Percentiles rank a stretch among this genome's conserved stretches.
Evolutionary conservation across 2,113 vertebrate genomes (phyloP).

Genomic region (Trichomycterus rosablanca): DNA sequence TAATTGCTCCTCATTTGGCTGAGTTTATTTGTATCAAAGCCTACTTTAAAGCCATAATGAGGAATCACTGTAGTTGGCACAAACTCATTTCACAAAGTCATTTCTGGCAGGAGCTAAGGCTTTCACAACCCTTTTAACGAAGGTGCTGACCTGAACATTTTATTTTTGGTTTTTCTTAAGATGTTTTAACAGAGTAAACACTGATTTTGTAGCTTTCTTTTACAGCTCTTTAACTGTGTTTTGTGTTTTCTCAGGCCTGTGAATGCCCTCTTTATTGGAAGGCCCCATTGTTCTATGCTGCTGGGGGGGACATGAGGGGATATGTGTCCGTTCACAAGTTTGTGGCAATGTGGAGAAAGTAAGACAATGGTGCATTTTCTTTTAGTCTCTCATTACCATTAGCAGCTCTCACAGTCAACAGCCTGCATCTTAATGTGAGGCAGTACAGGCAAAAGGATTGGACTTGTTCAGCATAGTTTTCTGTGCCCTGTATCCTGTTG

Average conservation of each 20-base stretch:
- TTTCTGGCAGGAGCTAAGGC: no score
- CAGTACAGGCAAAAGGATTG: neutral
- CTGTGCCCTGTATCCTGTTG: neutral
- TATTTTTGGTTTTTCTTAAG: no score
- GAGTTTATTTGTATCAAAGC: no score
- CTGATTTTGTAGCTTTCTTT: no score
- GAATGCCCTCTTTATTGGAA: slow-evolving; percentile 96
- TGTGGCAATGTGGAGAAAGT: slow-evolving; percentile 96
- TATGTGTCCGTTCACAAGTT: slow-evolving; percentile 93
- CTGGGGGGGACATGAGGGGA: slow-evolving; percentile 88
- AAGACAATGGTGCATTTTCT: slow-evolving; percentile 68
- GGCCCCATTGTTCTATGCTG: slow-evolving; percentile 82
- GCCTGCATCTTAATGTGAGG: slow-evolving; percentile 1
- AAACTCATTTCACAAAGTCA: no score
- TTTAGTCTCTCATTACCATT: slow-evolving; percentile 1
- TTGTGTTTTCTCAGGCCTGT: slow-evolving; percentile 73
- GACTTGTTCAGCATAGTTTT: slow-evolving; percentile 3
- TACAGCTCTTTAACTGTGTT: no score
- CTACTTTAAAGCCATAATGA: no score
- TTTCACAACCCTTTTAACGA: no score
- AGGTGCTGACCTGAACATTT: no score
- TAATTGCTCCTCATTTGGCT: no score
- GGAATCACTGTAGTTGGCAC: no score
- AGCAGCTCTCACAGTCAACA: neutral
- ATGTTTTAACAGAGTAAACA: no score